Base-by-base conservation (phyloP, 1,140 invertebrate species). In the Psix sp. region DNA sequence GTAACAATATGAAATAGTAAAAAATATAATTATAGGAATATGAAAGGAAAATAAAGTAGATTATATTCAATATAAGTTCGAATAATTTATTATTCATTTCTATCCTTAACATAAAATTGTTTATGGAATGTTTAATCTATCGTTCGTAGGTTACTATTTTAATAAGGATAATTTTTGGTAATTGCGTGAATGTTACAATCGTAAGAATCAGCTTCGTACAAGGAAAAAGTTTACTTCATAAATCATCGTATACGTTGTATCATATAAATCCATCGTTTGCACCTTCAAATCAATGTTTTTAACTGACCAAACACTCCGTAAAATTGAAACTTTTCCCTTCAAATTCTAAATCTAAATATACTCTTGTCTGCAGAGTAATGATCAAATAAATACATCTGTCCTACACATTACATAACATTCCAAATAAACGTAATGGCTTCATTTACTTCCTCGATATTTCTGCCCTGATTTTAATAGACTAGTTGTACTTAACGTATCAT, bases 391-490 rank as follows among this genome's bases (percentile, higher is more conserved):
- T 67, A 67, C 46, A 57, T 51, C 24, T 67, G 57, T 57, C n/a
- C 15, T 67, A 67, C 48, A 52, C 35, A 60, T 60, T 62, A 70
- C 49, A 49, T 54, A 63, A 63, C 66, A 70, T 70, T 71, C 45
- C 40, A 62, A 62, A 73, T 56, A 73, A 65, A 73, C 40, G 45
- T 60, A 73, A 65, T 65, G 68, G 68, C 52, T 73, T 73, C 40
- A 40, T 65, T 49, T 51, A 35, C 51, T 49, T 38, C 56, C 39
- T 71, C 42, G 38, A 51, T 52, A 24, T 54, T 70, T 14, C 26
- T 65, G 68, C 60, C 68, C 68, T 73, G 68, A 73, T 73, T 57
- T 73, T 10, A 31, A 29, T 52, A 73, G 68, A 73, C 68, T 73
- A 73, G 68, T 10, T 65, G 35, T 52, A 73, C 49, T 18, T 40